phyloP scores from a whole-genome alignment of 2,797 vertebrate species.

The Mallotus villosus region DNA sequence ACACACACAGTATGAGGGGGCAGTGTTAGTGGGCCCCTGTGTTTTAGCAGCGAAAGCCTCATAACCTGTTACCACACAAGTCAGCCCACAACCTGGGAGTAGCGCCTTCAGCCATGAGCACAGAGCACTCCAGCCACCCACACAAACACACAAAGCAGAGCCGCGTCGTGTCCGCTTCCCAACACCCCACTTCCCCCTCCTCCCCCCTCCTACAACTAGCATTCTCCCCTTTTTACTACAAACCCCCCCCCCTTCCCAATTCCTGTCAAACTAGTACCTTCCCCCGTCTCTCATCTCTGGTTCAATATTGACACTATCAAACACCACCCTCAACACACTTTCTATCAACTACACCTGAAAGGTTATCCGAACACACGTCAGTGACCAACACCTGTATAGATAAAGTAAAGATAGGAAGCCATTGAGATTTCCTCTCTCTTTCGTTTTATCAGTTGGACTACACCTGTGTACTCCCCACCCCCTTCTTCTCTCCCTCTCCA shows the following conservation, averaged over 20 bases:
- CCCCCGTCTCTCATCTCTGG: slow-evolving; percentile 35
- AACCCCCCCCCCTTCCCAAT: slow-evolving; percentile 17
- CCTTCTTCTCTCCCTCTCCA: slow-evolving; percentile 60
- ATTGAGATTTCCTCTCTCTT: no score
- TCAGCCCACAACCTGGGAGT: slow-evolving; percentile 69
- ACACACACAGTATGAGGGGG: slow-evolving; percentile 44
- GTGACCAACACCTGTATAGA: no score
- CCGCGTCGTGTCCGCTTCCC: slow-evolving; percentile 52
- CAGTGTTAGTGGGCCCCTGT: slow-evolving; percentile 40
- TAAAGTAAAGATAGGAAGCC: no score
- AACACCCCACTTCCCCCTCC: slow-evolving; percentile 36
- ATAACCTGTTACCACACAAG: slow-evolving; percentile 72
- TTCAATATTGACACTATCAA: slow-evolving; percentile 47
- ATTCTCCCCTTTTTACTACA: slow-evolving; percentile 26
- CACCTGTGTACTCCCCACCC: slow-evolving; percentile 39
- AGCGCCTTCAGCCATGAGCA: slow-evolving; percentile 43
- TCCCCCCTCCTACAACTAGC: slow-evolving; percentile 38
- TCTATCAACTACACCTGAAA: neutral
- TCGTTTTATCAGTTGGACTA: no score
- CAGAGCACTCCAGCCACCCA: slow-evolving; percentile 53
- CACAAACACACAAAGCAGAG: slow-evolving; percentile 50
- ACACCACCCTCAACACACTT: slow-evolving; percentile 18
- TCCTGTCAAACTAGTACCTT: slow-evolving; percentile 27
- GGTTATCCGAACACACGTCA: slow-evolving; percentile 7
- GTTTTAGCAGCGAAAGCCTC: slow-evolving; percentile 54